Conservation (phyloP, 1,140 invertebrate species). For the Calliphora vicina region DNA sequence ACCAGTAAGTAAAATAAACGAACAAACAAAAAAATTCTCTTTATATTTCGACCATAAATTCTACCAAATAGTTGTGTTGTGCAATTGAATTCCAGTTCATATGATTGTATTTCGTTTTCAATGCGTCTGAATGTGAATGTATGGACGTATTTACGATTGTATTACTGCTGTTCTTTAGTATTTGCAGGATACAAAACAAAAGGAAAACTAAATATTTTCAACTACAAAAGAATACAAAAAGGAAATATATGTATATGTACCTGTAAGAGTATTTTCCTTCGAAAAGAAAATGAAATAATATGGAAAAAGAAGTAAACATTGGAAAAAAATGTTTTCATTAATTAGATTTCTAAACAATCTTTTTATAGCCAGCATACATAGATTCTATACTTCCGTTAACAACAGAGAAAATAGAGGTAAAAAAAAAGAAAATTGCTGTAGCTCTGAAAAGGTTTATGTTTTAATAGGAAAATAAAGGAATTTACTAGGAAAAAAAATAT, state of each 20-base stretch:
- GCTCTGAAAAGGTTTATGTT: background rate
- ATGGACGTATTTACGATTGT: background rate
- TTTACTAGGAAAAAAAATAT: no score
- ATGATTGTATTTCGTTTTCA: background rate
- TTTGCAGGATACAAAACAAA: background rate
- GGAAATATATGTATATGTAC: no score
- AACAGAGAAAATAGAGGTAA: background rate
- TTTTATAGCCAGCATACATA: background rate
- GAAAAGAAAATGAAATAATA: background rate
- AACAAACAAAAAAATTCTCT: no score
- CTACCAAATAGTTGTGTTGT: background rate
- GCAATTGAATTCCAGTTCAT: slow-evolving; percentile 1
- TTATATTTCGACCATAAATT: background rate
- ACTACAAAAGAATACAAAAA: background rate
- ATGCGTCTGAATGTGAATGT: no score
- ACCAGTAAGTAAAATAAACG: no score
- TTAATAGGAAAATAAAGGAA: background rate
- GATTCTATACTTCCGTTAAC: background rate
- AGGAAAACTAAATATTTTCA: background rate
- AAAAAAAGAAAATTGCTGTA: background rate
- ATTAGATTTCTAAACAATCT: slow-evolving; percentile 10
- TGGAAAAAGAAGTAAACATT: background rate
- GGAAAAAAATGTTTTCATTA: slow-evolving; percentile 1
- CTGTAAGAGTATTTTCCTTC: background rate
- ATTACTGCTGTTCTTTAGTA: background rate